Evolutionary conservation across 2,113 vertebrate genomes (phyloP), one percentile per base, ranked within the genome.

Genomic region (Peromyscus leucopus): DNA sequence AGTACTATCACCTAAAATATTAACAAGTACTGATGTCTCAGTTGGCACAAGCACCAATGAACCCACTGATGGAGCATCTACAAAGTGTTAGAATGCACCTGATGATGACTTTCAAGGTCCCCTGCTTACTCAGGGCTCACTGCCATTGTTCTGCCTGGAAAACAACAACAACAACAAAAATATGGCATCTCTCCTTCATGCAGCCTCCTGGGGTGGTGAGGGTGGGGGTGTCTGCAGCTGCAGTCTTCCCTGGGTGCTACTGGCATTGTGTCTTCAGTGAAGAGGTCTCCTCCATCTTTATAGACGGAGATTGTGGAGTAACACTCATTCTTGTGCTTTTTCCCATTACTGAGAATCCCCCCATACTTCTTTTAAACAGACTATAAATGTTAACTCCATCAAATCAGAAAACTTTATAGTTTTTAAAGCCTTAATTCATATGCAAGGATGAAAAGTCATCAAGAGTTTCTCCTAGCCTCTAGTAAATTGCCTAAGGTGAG

Each of bases 351-450:
- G 28, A 42, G 79, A 92, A 59, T 95, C 59, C 91, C 69, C 13
- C 65, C 91, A 46, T 87, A 75, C 79, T 93, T 97, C 89, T 95
- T 89, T 93, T 92, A 96, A 93, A 80, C 8, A 87, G 55, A 39
- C 39, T 88, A 46, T 83, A 93, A 76, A 92, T 86, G 84, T 93
- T 96, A 74, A 96, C 71, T 74, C 72, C 57, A 90, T 76, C 89
- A 74, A 97, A 90, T 97, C 75, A 97, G 91, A 96, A 71, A 24
- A 3, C 31, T 89, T 93, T 71, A 75, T 36, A 55, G 93, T 96
- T 90, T 97, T 86, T n/a, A 89, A 91, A 96, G 72, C 46, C 67
- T 95, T 91, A 82, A 95, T 94, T 92, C 39, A 86, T 46, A 87
- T 57, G 79, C n/a, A 72, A 86, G 92, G 21, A 91, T 89, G 19